These are phyloP conservation scores for Polyommatus iphigenia DNA, from an alignment of 2,888 invertebrate genomes.

Conservation along the genomic window DNA sequence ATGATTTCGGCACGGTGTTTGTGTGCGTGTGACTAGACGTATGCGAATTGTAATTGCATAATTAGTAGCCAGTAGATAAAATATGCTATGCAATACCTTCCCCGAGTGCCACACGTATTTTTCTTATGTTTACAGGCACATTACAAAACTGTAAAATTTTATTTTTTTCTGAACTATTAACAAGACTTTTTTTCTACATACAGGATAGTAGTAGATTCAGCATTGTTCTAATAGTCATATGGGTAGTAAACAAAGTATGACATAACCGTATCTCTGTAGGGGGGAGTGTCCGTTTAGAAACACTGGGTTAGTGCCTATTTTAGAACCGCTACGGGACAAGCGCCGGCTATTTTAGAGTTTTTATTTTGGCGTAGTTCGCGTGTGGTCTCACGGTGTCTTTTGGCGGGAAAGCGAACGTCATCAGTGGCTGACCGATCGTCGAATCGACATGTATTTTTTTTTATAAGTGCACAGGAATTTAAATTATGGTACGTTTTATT, in stretches of 20 bases:
- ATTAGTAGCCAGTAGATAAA: too few relatives aligned
- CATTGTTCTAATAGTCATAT: neutral
- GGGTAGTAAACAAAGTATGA: neutral
- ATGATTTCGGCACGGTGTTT: too few relatives aligned
- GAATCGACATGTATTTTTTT: constrained; percentile 49
- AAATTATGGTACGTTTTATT: constrained; percentile 30
- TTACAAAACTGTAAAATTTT: too few relatives aligned
- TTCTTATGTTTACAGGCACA: too few relatives aligned
- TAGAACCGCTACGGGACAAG: constrained; percentile 62
- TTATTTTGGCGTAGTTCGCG: constrained; percentile 79
- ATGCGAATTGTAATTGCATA: too few relatives aligned
- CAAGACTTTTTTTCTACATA: too few relatives aligned
- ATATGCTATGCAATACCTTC: too few relatives aligned
- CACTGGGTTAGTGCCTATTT: constrained; percentile 63
- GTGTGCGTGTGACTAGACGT: too few relatives aligned
- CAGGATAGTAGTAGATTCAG: neutral
- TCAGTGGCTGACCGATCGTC: constrained; percentile 57
- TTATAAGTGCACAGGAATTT: neutral
- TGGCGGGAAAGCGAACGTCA: constrained; percentile 71
- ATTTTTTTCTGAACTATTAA: too few relatives aligned
- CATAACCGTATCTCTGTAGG: constrained; percentile 58
- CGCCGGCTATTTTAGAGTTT: constrained; percentile 73
- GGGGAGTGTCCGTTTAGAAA: constrained; percentile 57
- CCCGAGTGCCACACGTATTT: too few relatives aligned
- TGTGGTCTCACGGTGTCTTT: constrained; percentile 71